Conservation (phyloP, 2,888 invertebrate genomes). For the Chaitophorus viminalis region DNA sequence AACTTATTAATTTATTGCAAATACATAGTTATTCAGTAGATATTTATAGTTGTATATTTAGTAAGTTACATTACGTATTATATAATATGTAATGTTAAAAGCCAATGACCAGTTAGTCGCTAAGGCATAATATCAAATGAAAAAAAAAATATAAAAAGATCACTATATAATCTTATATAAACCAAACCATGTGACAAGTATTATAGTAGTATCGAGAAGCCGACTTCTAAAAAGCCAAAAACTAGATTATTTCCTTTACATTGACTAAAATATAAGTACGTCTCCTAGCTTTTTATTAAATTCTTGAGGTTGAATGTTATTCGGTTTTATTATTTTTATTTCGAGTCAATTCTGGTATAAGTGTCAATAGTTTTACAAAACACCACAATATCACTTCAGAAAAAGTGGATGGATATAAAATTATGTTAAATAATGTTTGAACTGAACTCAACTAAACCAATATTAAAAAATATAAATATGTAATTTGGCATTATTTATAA, state of each 20-base stretch:
- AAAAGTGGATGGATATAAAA: slow-evolving; percentile 24
- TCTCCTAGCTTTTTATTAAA: slow-evolving; percentile 44
- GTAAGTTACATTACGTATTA: too few species aligned
- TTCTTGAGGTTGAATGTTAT: slow-evolving; percentile 29
- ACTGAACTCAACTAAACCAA: neutral
- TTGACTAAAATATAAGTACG: neutral
- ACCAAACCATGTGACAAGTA: slow-evolving; percentile 4
- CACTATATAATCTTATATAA: slow-evolving; percentile 22
- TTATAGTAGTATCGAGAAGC: slow-evolving; percentile 9
- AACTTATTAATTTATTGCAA: too few species aligned
- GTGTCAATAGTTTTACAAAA: slow-evolving; percentile 17
- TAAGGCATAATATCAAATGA: too few species aligned
- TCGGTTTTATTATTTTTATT: slow-evolving; percentile 28
- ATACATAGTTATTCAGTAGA: too few species aligned
- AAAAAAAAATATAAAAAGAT: too few species aligned
- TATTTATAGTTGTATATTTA: too few species aligned
- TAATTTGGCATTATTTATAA: neutral
- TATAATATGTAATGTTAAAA: too few species aligned
- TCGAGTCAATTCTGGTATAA: slow-evolving; percentile 19
- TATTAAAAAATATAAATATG: slow-evolving; percentile 1
- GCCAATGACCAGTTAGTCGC: too few species aligned
- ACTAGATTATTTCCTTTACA: slow-evolving; percentile 36
- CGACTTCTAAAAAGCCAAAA: slow-evolving; percentile 15
- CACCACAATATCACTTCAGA: neutral
- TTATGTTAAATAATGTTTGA: slow-evolving; percentile 31